Conservation (phyloP, 2,113 vertebrate species). For the Polyodon spathula region DNA sequence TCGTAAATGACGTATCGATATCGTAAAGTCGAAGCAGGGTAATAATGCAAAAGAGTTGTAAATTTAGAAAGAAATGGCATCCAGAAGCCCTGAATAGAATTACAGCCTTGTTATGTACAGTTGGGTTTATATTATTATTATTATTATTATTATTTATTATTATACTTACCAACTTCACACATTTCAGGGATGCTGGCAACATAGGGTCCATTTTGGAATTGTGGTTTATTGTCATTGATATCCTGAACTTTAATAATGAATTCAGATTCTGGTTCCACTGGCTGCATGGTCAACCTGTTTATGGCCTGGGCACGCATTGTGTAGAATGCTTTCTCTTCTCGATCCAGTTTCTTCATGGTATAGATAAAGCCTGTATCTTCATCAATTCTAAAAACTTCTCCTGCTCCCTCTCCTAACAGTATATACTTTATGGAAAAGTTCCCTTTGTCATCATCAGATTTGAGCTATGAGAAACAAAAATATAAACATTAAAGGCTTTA, state of each 20-base stretch:
- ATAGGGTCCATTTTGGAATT: slow-evolving; percentile 82
- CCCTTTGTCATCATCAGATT: slow-evolving; percentile 68
- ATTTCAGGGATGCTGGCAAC: slow-evolving; percentile 80
- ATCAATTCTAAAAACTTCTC: slow-evolving; percentile 65
- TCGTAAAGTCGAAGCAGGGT: too few relatives aligned
- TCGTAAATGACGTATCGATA: too few relatives aligned
- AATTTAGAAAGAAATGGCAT: too few relatives aligned
- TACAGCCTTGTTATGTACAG: too few relatives aligned
- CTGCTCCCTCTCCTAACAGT: slow-evolving; percentile 72
- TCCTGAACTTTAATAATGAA: slow-evolving; percentile 85
- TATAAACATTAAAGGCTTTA: not conserved
- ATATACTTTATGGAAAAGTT: slow-evolving; percentile 62
- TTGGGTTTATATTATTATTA: not conserved
- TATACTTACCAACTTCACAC: slow-evolving; percentile 72
- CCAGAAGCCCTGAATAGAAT: too few relatives aligned
- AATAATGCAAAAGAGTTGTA: too few relatives aligned
- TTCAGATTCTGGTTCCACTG: slow-evolving; percentile 77
- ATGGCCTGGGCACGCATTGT: slow-evolving; percentile 69
- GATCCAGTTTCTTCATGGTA: slow-evolving; percentile 62
- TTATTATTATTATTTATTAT: not conserved
- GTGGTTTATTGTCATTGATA: slow-evolving; percentile 80
- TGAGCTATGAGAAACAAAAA: slow-evolving; percentile 55
- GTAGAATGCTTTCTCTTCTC: slow-evolving; percentile 77
- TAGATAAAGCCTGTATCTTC: slow-evolving; percentile 64
- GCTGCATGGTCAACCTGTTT: slow-evolving; percentile 52